A percentile compares a stretch with the other conserved stretches of the same genome.
Conservation (phyloP, 2,888 invertebrate species). For the Schizaphis graminum region DNA sequence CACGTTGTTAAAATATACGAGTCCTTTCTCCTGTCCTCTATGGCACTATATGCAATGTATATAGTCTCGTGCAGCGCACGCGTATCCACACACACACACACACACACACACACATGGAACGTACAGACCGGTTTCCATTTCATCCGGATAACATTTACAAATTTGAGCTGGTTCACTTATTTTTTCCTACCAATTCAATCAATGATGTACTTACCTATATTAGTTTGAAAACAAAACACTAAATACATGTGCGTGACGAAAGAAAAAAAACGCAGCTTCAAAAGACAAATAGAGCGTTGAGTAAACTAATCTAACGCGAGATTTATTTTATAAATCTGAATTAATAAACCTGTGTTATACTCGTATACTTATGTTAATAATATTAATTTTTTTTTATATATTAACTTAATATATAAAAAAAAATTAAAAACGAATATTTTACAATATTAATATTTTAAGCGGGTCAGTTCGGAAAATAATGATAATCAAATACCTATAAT, state of each 20-base stretch:
- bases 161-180: background rate
- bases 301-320: constrained; percentile 15
- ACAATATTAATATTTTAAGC: background rate
- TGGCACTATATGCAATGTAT: background rate
- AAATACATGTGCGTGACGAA: background rate
- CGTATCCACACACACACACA: background rate
- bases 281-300: constrained; percentile 28
- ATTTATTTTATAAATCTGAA: background rate
- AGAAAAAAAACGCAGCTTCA: background rate
- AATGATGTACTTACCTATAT: background rate
- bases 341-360: background rate
- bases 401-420: background rate
- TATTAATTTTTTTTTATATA: too few species aligned
- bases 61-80: background rate
- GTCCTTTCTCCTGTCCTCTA: constrained; percentile 49
- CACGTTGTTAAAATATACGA: background rate
- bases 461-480: background rate
- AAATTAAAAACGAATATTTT: background rate
- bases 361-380: too few species aligned
- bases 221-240: background rate
- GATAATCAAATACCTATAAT: background rate
- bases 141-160: constrained; percentile 22
- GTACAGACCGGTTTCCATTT: constrained; percentile 48
- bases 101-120: background rate
- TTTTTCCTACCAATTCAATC: constrained; percentile 15